Base-by-base conservation (phyloP, 2,888 invertebrate species). In the Pyrocoelia pectoralis region DNA sequence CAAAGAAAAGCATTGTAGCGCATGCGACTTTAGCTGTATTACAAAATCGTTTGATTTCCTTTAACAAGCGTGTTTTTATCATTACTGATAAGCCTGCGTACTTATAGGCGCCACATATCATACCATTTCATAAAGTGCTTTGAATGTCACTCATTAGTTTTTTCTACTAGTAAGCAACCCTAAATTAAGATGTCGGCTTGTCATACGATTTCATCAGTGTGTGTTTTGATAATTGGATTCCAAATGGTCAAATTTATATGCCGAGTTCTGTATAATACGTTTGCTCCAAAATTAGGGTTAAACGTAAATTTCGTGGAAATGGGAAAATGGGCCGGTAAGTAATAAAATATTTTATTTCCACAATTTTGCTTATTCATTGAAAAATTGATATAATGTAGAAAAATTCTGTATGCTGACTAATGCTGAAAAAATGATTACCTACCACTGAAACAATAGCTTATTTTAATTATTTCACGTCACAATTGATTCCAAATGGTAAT, bases 241-340 rank as follows among this genome's bases (percentile, higher is more conserved):
- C 80, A 79, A 69, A 53, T 87, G 38, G 72, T 88, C 56, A 86
- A 87, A 15, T 87, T 87, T 33, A 78, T 84, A 28, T 73, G 88
- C 6, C 72, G 70, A 64, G 61, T 78, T 52, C 55, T 82, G 10
- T 84, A 82, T 70, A 75, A 78, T 71, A 73, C 82, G 46, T 78
- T 89, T 13, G 86, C 85, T 4, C 82, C 85, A 56, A 83, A 83
- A 72, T 83, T 90, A 14, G 78, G 79, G 63, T 76, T 81, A 13
- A 78, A 76, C 67, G 80, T 82, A 60, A 85, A 93, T 80, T 85
- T 91, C 66, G 86, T 85, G 74, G 84, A 87, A 48, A 85, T 87
- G 77, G 93, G 93, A 73, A 85, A 88, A 82, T 94, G 93, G 93
- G 93, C 93, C 81, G 86, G 93, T 93, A 82, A 88, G 89, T 86